Evolutionary conservation across 2,888 invertebrate genomes (phyloP), one percentile per base, ranked within the genome.

Genomic region (Choristoneura rosaceana): DNA sequence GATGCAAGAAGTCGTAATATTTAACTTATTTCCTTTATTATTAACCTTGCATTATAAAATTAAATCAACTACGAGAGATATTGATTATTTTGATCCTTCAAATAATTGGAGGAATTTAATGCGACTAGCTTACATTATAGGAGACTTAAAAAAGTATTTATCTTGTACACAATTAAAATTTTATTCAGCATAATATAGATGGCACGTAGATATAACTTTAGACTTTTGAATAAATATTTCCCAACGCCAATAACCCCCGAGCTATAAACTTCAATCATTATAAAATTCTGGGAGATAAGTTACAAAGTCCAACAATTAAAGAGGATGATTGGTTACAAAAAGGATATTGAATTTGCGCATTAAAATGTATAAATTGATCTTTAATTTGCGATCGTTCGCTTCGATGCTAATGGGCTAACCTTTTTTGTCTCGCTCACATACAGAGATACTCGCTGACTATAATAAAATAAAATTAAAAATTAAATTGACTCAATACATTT

Each of bases 311-410:
- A 55, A 62, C 62, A 69, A 69, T 69, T 33, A 52, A 69, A 69
- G 62, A 69, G 62, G 62, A 70, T 70, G 58, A 70, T 70, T 70
- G 70, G 63, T 70, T 64, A 58, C 63, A 34, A 64, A 69, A 70
- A 63, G 63, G 63, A 70, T 70, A 70, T 58, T 69, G 63, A 70
- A 70, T 70, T 64, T 64, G 45, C 17, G 58, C 58, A 70, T 64
- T 47, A 47, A 70, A 70, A 64, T 58, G 58, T 70, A 58, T 34
- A 70, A 64, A 64, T 70, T 64, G 70, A 70, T 70, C 70, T 64
- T 64, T 47, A 64, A 70, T 64, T 64, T 63, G 63, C 58, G 64
- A 64, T 70, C 63, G 70, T 17, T 47, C 43, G 69, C 55, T 69
- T 43, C 69, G 25, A 33, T 43, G 62, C 62, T 69, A 69, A 69